These are phyloP conservation scores for Danionella dracula DNA, from an alignment of 2,797 vertebrate species.

Conservation along the genomic window DNA sequence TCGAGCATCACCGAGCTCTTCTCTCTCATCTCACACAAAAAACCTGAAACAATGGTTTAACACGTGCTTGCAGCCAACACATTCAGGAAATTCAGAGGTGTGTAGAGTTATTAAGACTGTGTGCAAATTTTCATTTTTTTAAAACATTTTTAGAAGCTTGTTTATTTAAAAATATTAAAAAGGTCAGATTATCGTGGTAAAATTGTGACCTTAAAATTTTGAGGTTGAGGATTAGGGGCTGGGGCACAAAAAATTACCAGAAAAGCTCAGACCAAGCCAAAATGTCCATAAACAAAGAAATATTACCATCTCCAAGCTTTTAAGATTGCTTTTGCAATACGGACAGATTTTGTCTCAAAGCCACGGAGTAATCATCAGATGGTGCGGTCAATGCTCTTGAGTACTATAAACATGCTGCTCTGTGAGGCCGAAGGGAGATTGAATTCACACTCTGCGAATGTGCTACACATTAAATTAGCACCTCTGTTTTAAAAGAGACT, in stretches of 20 bases:
- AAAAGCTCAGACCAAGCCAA: not conserved
- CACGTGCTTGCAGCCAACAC: too few relatives aligned
- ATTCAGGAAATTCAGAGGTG: too few relatives aligned
- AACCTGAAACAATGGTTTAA: too few relatives aligned
- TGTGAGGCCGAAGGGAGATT: not conserved
- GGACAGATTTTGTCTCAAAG: not conserved
- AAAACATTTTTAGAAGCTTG: too few relatives aligned
- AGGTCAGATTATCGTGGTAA: not conserved
- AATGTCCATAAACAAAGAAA: not conserved
- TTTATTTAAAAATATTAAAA: not conserved
- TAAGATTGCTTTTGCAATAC: not conserved
- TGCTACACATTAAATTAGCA: not conserved
- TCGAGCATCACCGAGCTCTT: too few relatives aligned
- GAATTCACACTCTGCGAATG: not conserved
- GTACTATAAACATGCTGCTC: not conserved
- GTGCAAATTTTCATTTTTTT: too few relatives aligned
- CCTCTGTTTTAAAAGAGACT: constrained; percentile 13
- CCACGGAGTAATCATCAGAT: not conserved
- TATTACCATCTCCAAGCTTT: not conserved
- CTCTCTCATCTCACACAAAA: too few relatives aligned
- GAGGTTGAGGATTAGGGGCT: too few relatives aligned
- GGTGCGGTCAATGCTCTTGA: not conserved
- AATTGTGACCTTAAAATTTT: too few relatives aligned
- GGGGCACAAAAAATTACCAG: too few relatives aligned
- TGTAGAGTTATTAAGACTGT: too few relatives aligned